These are phyloP conservation scores for Parnassius mnemosyne DNA, from an alignment of 2,888 invertebrate species.

Conservation along the genomic window DNA sequence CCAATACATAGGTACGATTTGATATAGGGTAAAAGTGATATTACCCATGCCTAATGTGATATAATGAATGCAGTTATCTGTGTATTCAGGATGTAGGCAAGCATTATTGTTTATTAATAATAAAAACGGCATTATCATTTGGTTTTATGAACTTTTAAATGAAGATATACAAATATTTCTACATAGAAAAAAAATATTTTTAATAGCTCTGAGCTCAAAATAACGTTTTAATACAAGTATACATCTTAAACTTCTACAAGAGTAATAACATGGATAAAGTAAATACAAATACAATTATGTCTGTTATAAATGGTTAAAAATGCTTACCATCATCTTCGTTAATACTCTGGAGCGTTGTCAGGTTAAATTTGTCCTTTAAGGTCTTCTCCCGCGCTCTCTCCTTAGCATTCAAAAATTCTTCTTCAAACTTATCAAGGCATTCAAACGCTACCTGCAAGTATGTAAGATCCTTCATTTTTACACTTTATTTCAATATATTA, in stretches of 20 bases:
- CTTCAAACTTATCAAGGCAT: constrained; percentile 59
- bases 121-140: too few relatives aligned
- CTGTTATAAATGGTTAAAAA: neutral
- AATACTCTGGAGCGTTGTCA: constrained; percentile 63
- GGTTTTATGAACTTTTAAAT: too few relatives aligned
- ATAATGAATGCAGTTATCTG: too few relatives aligned
- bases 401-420: constrained; percentile 55
- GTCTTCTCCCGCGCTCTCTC: constrained; percentile 48
- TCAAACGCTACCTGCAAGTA: constrained; percentile 57
- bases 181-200: too few relatives aligned
- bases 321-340: constrained; percentile 63
- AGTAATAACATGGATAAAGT: neutral
- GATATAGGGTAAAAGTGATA: too few relatives aligned
- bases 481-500: neutral
- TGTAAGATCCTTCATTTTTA: constrained; percentile 6
- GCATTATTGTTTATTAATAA: too few relatives aligned
- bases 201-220: neutral
- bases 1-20: too few relatives aligned
- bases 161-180: too few relatives aligned
- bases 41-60: too few relatives aligned
- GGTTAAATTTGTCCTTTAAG: constrained; percentile 52
- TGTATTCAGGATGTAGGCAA: too few relatives aligned
- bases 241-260: too few relatives aligned
- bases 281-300: neutral
- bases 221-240: too few relatives aligned